These are phyloP conservation scores for Lethrus apterus DNA, from an alignment of 1,140 invertebrate genomes.

Conservation along the genomic window DNA sequence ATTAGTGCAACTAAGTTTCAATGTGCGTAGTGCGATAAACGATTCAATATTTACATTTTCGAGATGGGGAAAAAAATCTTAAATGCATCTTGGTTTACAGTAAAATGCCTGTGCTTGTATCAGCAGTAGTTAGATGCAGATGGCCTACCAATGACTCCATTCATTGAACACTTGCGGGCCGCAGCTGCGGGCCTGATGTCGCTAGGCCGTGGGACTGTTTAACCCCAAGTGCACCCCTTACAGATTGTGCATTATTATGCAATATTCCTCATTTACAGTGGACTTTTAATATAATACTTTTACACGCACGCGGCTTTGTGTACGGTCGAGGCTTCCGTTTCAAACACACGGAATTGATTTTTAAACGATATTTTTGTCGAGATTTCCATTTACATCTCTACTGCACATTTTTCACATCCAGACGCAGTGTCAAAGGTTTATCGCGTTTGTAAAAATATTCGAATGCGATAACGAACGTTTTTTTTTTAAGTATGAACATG, in stretches of 20 bases:
- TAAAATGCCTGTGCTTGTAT: too few species aligned
- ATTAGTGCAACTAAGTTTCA: too few species aligned
- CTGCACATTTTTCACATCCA: not conserved
- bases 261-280: constrained; percentile 6
- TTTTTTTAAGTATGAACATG: too few species aligned
- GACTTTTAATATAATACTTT: not conserved
- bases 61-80: too few species aligned
- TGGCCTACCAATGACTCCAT: constrained; percentile 21
- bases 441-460: too few species aligned
- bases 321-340: not conserved
- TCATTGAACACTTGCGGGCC: constrained; percentile 26
- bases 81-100: too few species aligned
- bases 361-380: too few species aligned
- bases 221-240: constrained; percentile 17
- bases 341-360: not conserved
- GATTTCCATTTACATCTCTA: too few species aligned
- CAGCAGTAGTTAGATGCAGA: constrained; percentile 18
- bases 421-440: not conserved
- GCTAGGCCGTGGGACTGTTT: constrained; percentile 21
- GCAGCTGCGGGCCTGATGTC: constrained; percentile 23
- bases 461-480: too few species aligned
- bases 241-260: constrained; percentile 15
- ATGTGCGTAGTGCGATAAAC: too few species aligned
- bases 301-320: not conserved
- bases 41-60: too few species aligned